Base-by-base conservation (phyloP, 2,113 vertebrate genomes). In the Nicator chloris region DNA sequence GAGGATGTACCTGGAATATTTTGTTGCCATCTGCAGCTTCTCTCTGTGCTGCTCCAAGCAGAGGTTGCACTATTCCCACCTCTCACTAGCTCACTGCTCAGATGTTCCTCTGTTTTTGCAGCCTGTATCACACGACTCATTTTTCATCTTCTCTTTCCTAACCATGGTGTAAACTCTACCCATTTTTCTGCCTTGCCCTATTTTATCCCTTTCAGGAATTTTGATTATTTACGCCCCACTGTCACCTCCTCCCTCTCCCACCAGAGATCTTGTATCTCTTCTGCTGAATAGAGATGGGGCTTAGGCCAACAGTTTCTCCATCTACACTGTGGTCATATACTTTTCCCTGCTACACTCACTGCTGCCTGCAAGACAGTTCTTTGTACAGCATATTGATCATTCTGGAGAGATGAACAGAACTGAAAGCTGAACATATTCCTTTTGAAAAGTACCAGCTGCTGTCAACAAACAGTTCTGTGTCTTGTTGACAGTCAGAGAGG, bases 71-170 rank as follows among this genome's bases (percentile, higher is more conserved):
- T 54, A 0, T 42, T 94, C 19, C 15, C 30, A 27, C 18, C 20
- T 71, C 56, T 75, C 28, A n/a, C 22, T 39, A 1, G 0, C 14
- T 39, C 39, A 49, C 15, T 1, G 0, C 7, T 75, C 26, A 53
- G n/a, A 19, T 31, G 3, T 39, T 59, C 30, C 42, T 70, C 11
- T 56, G 2, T 21, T 72, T 94, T 79, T 71, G 35, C 37, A 70
- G 33, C 7, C 18, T 18, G 1, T 39, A 49, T 61, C 39, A 30
- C 39, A 31, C 2, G 2, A 40, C 2, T 0, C 1, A 4, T 72
- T 68, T 24, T 49, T 31, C 7, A 40, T 53, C 86, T 81, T 61
- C 42, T 44, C 13, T 33, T 89, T 83, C 28, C 8, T 39, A 77
- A 50, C 5, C 8, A 18, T 3, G 1, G 3, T 69, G 9, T 22